Evolutionary conservation across 2,888 invertebrate species (phyloP).

Genomic region (Pharmacophagus antenor): DNA sequence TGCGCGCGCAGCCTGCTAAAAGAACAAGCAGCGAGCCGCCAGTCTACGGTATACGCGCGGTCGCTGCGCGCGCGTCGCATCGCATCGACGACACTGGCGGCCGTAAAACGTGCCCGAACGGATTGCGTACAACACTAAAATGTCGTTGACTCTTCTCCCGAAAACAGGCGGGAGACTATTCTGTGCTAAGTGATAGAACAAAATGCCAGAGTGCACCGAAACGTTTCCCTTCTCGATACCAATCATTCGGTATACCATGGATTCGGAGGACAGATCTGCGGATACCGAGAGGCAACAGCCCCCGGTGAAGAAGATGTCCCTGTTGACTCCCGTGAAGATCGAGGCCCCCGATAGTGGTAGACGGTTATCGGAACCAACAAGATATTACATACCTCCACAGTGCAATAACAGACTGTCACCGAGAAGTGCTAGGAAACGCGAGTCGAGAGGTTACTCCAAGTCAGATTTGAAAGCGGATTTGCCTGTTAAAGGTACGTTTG

Average conservation of each 20-base stretch:
- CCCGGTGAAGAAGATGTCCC: slow-evolving; percentile 68
- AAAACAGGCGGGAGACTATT: slow-evolving; percentile 42
- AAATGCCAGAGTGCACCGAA: slow-evolving; percentile 77
- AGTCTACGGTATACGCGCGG: slow-evolving; percentile 46
- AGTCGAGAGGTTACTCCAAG: slow-evolving; percentile 61
- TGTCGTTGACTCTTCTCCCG: slow-evolving; percentile 50
- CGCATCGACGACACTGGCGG: slow-evolving; percentile 31
- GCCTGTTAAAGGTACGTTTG: slow-evolving; percentile 53
- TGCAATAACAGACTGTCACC: slow-evolving; percentile 73
- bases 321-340: slow-evolving; percentile 70
- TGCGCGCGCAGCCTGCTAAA: slow-evolving; percentile 39
- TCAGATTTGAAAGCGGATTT: slow-evolving; percentile 54
- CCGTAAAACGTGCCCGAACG: slow-evolving; percentile 35
- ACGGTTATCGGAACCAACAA: slow-evolving; percentile 65
- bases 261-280: slow-evolving; percentile 58
- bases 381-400: slow-evolving; percentile 73
- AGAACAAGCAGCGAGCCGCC: slow-evolving; percentile 35
- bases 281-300: slow-evolving; percentile 57
- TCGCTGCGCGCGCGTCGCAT: slow-evolving; percentile 46
- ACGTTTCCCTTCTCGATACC: slow-evolving; percentile 71
- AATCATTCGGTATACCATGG: slow-evolving; percentile 74
- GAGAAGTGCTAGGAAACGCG: slow-evolving; percentile 67
- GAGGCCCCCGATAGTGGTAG: slow-evolving; percentile 69
- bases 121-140: slow-evolving; percentile 40
- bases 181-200: slow-evolving; percentile 42